phyloP scores from a whole-genome alignment of 2,797 vertebrate species.

The Mormyrops attenuatus region DNA sequence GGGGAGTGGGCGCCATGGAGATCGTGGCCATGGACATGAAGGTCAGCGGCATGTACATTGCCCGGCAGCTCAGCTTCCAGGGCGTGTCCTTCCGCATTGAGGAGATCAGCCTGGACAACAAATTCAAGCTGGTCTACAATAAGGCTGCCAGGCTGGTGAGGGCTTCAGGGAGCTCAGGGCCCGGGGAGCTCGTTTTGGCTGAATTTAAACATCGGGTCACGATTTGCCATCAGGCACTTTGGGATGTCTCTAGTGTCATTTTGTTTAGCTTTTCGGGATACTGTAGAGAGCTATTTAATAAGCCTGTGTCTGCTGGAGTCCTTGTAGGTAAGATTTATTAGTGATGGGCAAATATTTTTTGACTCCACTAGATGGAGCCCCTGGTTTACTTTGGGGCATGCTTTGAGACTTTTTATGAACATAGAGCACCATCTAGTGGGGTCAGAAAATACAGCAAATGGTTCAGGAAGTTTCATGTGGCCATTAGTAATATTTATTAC shows the following conservation, averaged over 20 bases:
- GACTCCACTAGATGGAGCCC: too few relatives aligned
- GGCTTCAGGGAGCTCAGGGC: too few relatives aligned
- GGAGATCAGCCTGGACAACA: slow-evolving; percentile 84
- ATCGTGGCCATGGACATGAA: slow-evolving; percentile 99
- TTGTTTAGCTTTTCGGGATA: neutral
- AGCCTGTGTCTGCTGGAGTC: neutral
- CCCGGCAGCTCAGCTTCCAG: slow-evolving; percentile 94
- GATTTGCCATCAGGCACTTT: neutral
- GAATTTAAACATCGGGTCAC: neutral
- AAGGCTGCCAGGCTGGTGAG: slow-evolving; percentile 90
- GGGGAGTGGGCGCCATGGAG: slow-evolving; percentile 98
- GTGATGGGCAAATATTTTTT: neutral
- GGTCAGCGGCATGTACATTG: slow-evolving; percentile 98
- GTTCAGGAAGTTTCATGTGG: neutral
- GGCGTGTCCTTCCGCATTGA: slow-evolving; percentile 94
- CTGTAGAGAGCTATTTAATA: neutral
- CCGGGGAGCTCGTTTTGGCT: neutral
- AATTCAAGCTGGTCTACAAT: slow-evolving; percentile 86
- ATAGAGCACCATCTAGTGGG: neutral
- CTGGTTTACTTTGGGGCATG: too few relatives aligned
- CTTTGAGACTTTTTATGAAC: too few relatives aligned
- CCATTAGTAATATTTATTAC: neutral
- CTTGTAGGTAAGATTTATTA: neutral
- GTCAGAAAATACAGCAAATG: neutral
- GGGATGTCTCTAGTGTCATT: neutral